Percentiles rank a stretch among this genome's conserved stretches.
These are phyloP conservation scores for Drosophila falleni DNA, from an alignment of 2,888 invertebrate genomes.

Conservation along the genomic window DNA sequence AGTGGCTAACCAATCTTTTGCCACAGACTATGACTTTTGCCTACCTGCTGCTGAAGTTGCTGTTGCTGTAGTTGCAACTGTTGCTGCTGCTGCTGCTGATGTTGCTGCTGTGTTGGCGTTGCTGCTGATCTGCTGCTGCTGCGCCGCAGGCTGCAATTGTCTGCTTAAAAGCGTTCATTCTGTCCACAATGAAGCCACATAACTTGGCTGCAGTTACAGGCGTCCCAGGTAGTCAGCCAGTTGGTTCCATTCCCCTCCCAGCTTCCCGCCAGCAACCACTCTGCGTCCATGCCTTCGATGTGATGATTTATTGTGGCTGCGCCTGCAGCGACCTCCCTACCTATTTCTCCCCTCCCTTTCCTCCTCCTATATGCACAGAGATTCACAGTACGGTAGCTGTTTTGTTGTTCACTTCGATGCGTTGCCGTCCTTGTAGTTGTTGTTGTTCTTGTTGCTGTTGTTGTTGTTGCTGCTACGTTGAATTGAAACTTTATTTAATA, in stretches of 20 bases:
- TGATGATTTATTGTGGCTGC: slow-evolving; percentile 79
- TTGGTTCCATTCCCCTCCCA: slow-evolving; percentile 7
- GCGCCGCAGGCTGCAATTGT: slow-evolving; percentile 84
- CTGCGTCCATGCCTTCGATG: slow-evolving; percentile 63
- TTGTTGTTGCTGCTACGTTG: slow-evolving; percentile 39
- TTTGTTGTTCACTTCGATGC: slow-evolving; percentile 53
- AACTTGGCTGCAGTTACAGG: slow-evolving; percentile 76
- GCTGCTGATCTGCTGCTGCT: slow-evolving; percentile 61
- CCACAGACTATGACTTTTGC: slow-evolving; percentile 29
- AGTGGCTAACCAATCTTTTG: slow-evolving; percentile 50
- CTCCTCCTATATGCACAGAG: slow-evolving; percentile 17
- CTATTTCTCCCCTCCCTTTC: slow-evolving; percentile 7
- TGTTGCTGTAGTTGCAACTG: neutral
- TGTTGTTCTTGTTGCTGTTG: slow-evolving; percentile 13
- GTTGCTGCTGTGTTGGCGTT: slow-evolving; percentile 58
- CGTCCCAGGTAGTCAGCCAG: slow-evolving; percentile 36
- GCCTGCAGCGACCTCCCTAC: slow-evolving; percentile 67
- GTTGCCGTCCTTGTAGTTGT: slow-evolving; percentile 35
- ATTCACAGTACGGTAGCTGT: slow-evolving; percentile 72
- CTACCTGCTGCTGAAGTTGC: slow-evolving; percentile 29
- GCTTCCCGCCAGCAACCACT: slow-evolving; percentile 5
- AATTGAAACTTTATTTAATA: slow-evolving; percentile 81
- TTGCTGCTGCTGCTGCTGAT: slow-evolving; percentile 51
- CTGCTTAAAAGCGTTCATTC: slow-evolving; percentile 83
- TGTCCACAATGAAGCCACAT: slow-evolving; percentile 82